Evolutionary conservation across 2,888 invertebrate genomes (phyloP).

Genomic region (Drosophila meridionalis): DNA sequence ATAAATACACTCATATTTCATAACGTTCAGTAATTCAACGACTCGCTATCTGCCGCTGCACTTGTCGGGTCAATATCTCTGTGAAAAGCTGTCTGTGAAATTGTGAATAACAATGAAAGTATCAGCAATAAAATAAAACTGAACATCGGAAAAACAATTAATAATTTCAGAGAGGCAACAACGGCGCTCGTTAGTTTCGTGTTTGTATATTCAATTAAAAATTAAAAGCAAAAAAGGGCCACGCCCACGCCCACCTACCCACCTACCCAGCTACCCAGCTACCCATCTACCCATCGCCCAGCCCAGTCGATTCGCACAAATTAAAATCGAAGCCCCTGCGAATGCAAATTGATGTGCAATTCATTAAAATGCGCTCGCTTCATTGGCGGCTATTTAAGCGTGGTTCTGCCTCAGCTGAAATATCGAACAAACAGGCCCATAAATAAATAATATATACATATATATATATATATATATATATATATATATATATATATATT

Average conservation of each 20-base stretch:
- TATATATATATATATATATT: conserved; percentile 29
- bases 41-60: neutral
- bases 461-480: conserved; percentile 30
- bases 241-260: conserved; percentile 2
- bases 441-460: conserved; percentile 50
- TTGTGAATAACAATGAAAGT: conserved; percentile 4
- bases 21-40: neutral
- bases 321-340: conserved; percentile 54
- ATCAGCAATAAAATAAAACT: conserved; percentile 20
- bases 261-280: neutral
- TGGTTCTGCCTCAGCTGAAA: conserved; percentile 22
- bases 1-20: neutral
- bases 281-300: neutral
- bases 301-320: conserved; percentile 16
- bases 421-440: conserved; percentile 31
- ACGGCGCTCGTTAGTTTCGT: conserved; percentile 4
- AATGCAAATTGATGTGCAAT: conserved; percentile 69
- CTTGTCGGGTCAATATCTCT: neutral
- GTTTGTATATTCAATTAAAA: conserved; percentile 63
- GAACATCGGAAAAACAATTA: conserved; percentile 44
- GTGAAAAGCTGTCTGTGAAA: neutral
- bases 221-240: conserved; percentile 10
- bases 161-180: conserved; percentile 36
- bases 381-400: conserved; percentile 68
- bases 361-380: conserved; percentile 71